These are phyloP conservation scores for Xylota segnis DNA, from an alignment of 2,888 invertebrate genomes.

Conservation along the genomic window DNA sequence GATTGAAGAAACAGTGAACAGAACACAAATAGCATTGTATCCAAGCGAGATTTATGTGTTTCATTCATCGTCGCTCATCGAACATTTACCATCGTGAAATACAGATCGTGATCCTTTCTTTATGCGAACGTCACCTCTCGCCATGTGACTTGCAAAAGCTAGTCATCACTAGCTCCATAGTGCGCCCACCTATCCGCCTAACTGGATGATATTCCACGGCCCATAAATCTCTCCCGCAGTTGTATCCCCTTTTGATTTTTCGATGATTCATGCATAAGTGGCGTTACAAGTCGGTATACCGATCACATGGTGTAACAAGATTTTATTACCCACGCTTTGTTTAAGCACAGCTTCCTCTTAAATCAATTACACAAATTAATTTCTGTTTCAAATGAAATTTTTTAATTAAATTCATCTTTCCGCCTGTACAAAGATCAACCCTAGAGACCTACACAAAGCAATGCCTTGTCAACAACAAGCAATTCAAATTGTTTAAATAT, in stretches of 20 bases:
- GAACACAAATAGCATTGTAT: conserved; percentile 21
- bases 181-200: conserved; percentile 22
- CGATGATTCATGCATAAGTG: conserved; percentile 36
- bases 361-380: conserved; percentile 27
- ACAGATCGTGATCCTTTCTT: neutral
- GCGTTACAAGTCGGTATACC: neutral
- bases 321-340: conserved; percentile 28
- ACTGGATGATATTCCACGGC: conserved; percentile 15
- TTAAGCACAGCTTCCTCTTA: conserved; percentile 6
- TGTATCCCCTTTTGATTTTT: conserved; percentile 1
- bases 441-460: conserved; percentile 25
- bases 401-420: conserved; percentile 54
- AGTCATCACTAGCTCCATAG: no score
- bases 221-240: conserved; percentile 21
- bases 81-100: conserved; percentile 7
- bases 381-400: neutral
- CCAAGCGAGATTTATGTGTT: conserved; percentile 18
- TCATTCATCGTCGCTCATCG: conserved; percentile 1
- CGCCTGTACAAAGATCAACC: conserved; percentile 33
- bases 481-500: conserved; percentile 70
- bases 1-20: neutral
- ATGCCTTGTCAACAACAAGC: conserved; percentile 17
- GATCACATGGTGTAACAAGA: conserved; percentile 1
- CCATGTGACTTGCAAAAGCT: neutral
- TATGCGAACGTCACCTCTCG: neutral